A percentile compares a stretch with the other conserved stretches of the same genome.
These are phyloP conservation scores for Lepilemur ruficaudatus DNA, from an alignment of 2,797 vertebrate genomes.

Conservation along the genomic window DNA sequence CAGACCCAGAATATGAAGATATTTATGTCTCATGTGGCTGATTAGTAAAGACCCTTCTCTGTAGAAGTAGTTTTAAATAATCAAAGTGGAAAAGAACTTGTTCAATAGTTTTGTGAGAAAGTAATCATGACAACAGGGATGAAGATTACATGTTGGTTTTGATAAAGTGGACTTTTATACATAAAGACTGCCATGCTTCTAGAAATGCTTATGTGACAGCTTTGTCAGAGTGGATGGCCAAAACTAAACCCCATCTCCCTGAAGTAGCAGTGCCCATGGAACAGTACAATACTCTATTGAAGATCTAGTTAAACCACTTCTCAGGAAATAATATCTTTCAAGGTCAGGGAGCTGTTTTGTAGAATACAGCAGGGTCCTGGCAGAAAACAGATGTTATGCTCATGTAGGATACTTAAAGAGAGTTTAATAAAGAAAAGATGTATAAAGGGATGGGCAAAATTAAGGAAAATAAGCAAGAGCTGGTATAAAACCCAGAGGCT, in stretches of 20 bases:
- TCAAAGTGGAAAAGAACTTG: not conserved
- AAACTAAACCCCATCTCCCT: not conserved
- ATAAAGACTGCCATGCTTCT: not conserved
- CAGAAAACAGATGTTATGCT: not conserved
- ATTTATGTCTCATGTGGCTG: not conserved
- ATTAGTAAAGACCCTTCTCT: not conserved
- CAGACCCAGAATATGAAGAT: not conserved
- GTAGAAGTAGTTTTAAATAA: not conserved
- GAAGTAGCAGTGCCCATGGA: not conserved
- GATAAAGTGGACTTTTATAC: not conserved
- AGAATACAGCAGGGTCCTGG: not conserved
- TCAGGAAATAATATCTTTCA: not conserved
- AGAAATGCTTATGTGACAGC: not conserved
- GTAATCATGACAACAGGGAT: not conserved
- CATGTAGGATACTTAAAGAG: not conserved
- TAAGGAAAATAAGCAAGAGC: not conserved
- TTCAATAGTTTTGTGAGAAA: not conserved
- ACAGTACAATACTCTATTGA: not conserved
- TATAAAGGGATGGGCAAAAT: not conserved
- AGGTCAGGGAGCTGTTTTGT: not conserved
- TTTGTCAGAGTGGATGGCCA: not conserved
- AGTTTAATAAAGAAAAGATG: not conserved
- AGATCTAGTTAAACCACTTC: not conserved
- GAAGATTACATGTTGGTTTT: not conserved
- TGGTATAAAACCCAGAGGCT: not conserved